Evolutionary conservation across 1,140 invertebrate species (phyloP).

Genomic region (Rhyacophila brunnea): DNA sequence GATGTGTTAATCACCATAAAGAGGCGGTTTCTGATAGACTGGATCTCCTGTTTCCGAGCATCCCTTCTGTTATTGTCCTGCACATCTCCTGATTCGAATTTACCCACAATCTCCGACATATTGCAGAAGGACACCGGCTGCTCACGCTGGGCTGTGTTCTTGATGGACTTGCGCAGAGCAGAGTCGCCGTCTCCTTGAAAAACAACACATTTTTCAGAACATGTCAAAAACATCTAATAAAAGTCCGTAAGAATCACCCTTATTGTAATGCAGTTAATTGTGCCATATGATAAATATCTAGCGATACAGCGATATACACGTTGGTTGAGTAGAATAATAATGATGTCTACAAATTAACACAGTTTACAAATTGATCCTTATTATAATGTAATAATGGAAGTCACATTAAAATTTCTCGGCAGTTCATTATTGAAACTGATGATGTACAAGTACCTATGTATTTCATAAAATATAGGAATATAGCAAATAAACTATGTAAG

Average conservation of each 20-base stretch:
- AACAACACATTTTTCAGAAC: neutral
- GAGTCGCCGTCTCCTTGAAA: conserved; percentile 45
- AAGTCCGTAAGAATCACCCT: too few species aligned
- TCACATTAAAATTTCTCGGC: too few species aligned
- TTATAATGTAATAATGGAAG: too few species aligned
- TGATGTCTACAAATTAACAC: too few species aligned
- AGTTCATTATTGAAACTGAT: too few species aligned
- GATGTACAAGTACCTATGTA: too few species aligned
- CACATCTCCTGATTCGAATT: conserved; percentile 70
- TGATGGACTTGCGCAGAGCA: conserved; percentile 54
- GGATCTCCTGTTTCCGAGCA: conserved; percentile 85
- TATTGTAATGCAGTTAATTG: neutral
- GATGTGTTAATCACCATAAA: conserved; percentile 71
- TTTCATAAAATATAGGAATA: too few species aligned
- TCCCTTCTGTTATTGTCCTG: conserved; percentile 66
- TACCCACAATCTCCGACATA: conserved; percentile 79
- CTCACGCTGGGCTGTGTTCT: conserved; percentile 59
- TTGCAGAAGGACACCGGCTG: conserved; percentile 78
- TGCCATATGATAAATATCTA: neutral
- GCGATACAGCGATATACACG: too few species aligned
- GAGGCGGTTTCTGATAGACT: conserved; percentile 76
- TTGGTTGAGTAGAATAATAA: too few species aligned
- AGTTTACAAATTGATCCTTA: too few species aligned
- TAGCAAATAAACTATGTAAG: too few species aligned
- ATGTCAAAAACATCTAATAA: too few species aligned